Evolutionary conservation across 2,888 invertebrate genomes (phyloP).

Genomic region (Dermolepida albohirtum): DNA sequence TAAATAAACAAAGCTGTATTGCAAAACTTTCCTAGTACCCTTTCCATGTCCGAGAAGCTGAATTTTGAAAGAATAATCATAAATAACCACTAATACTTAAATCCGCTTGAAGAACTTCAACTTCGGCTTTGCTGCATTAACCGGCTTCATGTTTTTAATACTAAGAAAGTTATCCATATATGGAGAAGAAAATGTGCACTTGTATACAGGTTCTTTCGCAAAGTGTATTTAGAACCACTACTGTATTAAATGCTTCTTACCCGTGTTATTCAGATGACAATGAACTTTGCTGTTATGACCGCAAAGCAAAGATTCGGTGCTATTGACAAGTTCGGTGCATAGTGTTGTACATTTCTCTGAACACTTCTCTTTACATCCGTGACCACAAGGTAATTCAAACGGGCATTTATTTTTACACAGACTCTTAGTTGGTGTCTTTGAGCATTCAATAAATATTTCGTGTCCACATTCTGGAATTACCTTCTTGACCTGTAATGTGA

Average conservation of each 20-base stretch:
- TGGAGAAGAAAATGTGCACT: no score
- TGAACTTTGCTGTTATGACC: conserved; percentile 65
- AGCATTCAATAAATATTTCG: conserved; percentile 62
- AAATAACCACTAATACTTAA: no score
- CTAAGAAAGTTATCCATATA: no score
- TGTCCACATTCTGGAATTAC: conserved; percentile 64
- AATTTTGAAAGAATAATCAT: no score
- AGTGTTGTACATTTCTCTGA: conserved; percentile 55
- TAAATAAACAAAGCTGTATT: no score
- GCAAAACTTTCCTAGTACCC: no score
- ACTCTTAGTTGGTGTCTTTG: conserved; percentile 52
- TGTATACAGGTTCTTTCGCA: no score
- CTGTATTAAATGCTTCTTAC: conserved; percentile 42
- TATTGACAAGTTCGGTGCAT: conserved; percentile 57
- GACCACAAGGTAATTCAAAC: conserved; percentile 65
- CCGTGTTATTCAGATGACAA: conserved; percentile 58
- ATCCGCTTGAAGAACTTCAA: no score
- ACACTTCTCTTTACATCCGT: conserved; percentile 64
- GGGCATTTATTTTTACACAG: conserved; percentile 65
- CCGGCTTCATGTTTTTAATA: no score
- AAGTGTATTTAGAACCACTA: no score
- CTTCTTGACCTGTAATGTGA: conserved; percentile 62
- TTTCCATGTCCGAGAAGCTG: no score
- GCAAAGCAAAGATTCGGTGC: conserved; percentile 61
- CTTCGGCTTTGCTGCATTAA: no score